Evolutionary conservation across 2,888 invertebrate genomes (phyloP), one percentile per base, ranked within the genome.

Genomic region (Aleiodes alternator): DNA sequence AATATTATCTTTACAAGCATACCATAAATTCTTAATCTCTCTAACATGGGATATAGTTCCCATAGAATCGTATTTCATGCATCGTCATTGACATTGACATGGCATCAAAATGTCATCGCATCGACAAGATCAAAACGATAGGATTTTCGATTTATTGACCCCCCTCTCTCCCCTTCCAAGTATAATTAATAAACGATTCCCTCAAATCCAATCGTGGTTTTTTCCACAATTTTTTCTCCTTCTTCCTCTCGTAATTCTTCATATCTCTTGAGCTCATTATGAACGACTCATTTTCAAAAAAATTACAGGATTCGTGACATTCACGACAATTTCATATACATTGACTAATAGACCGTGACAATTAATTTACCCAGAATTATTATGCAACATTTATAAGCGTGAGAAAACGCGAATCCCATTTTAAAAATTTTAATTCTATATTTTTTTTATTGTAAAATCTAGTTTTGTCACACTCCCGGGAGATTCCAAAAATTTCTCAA

Each of bases 281-380:
- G 16, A 53, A 53, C 53, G 14, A 53, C 16, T 53, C 16, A 1
- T 53, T n/a, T 53, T 16, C 16, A 53, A 14, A 16, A 14, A 16
- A 7, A 53, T 53, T 16, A 5, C 14, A 16, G 11, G 34, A 56
- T 34, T 70, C 31, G 31, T 57, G 55, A 73, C 69, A 56, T 34
- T 70, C 31, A 14, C 69, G 55, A 73, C 69, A 57, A 69, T 34
- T 73, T 51, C 59, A 73, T 69, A 48, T 69, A 55, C 53, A 66
- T 73, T 73, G 38, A 59, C 73, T 73, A 73, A 73, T 73, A 73
- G 73, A 73, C 73, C 73, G 73, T 73, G 73, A 73, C 69, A 73
- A 59, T 73, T 69, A 14, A 34, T 56, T 68, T 69, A 50, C 73
- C 53, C 68, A 64, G 64, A 50, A 72, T 16, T 53, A 53, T 53